Conservation (phyloP, 2,888 invertebrate species). For the Pycnomerus fuliginosus region DNA sequence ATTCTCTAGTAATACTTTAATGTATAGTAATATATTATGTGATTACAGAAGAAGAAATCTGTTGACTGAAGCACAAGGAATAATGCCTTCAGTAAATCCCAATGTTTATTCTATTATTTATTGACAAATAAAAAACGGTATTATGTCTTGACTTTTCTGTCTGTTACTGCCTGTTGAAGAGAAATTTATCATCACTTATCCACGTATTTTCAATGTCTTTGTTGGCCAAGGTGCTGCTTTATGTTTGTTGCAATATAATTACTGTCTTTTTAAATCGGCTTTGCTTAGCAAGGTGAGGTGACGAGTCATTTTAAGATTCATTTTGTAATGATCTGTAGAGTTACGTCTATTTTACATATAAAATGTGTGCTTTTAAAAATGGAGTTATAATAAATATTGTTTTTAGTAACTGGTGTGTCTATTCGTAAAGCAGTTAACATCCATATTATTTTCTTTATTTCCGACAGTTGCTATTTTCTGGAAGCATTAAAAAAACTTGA, state of each 20-base stretch:
- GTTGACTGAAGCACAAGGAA: constrained; percentile 40
- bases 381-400: constrained; percentile 47
- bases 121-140: constrained; percentile 20
- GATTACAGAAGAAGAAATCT: constrained; percentile 33
- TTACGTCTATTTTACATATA: constrained; percentile 47
- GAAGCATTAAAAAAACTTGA: too few relatives aligned
- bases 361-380: constrained; percentile 50
- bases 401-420: too few relatives aligned
- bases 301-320: constrained; percentile 40
- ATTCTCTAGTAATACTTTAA: constrained; percentile 41
- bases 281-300: constrained; percentile 46
- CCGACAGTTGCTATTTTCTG: too few relatives aligned
- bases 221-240: constrained; percentile 27
- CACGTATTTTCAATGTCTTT: constrained; percentile 14
- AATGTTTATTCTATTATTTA: constrained; percentile 35
- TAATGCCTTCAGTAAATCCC: constrained; percentile 32
- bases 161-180: constrained; percentile 11
- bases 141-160: constrained; percentile 12
- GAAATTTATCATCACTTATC: too few relatives aligned
- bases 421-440: too few relatives aligned
- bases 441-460: too few relatives aligned
- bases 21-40: constrained; percentile 43
- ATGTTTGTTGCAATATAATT: constrained; percentile 23
- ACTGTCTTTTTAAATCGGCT: constrained; percentile 31
- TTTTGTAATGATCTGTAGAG: constrained; percentile 44